These are phyloP conservation scores for Bombylius discolor DNA, from an alignment of 2,888 invertebrate genomes.

Conservation along the genomic window DNA sequence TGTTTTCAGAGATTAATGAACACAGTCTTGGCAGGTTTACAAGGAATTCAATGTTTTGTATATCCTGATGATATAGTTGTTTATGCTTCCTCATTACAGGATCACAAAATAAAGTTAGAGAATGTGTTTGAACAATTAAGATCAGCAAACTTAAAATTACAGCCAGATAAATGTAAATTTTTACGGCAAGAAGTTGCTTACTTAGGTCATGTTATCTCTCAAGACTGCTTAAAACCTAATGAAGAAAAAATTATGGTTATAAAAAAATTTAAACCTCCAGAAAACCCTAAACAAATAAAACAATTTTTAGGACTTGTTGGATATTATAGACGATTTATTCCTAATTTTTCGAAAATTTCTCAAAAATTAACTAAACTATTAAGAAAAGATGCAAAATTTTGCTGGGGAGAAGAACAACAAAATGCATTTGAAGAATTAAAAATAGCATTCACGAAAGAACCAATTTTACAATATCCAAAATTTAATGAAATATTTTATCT, in stretches of 20 bases:
- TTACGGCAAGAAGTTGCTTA: constrained; percentile 1
- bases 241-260: constrained; percentile 2
- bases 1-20: constrained; percentile 2
- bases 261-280: neutral
- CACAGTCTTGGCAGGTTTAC: constrained; percentile 2
- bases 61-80: constrained; percentile 5
- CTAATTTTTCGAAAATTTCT: too few species aligned
- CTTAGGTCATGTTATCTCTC: constrained; percentile 1
- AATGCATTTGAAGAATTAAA: too few species aligned
- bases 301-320: neutral
- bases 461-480: too few species aligned
- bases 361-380: too few species aligned
- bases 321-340: too few species aligned
- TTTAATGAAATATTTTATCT: too few species aligned
- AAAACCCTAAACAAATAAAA: constrained; percentile 1
- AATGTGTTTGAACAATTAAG: constrained; percentile 1
- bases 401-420: too few species aligned
- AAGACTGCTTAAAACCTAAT: constrained; percentile 2
- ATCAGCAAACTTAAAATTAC: constrained; percentile 4
- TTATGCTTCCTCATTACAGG: constrained; percentile 1
- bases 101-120: neutral
- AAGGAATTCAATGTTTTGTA: neutral
- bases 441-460: too few species aligned
- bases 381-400: too few species aligned
- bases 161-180: constrained; percentile 6